phyloP scores from a whole-genome alignment of 2,888 invertebrate species.

The Phyllotreta striolata region DNA sequence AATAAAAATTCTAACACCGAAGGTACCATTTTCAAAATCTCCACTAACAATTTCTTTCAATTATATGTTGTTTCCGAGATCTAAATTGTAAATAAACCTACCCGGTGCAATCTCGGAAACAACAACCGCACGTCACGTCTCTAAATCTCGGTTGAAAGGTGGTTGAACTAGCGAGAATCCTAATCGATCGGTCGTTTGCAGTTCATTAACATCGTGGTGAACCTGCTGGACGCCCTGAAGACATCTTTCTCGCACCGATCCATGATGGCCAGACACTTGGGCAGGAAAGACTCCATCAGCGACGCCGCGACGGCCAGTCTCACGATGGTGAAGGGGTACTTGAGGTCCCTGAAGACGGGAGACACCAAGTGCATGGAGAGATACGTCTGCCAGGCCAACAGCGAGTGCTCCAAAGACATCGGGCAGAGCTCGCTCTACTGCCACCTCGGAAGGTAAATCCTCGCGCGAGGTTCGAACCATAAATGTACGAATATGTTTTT shows the following conservation, averaged over 20 bases:
- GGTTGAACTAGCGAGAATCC: background rate
- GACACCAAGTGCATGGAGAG: conserved; percentile 87
- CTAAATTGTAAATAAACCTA: no score
- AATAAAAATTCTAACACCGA: conserved; percentile 7
- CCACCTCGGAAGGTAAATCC: conserved; percentile 85
- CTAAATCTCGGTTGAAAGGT: background rate
- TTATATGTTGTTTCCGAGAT: no score
- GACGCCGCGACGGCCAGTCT: conserved; percentile 90
- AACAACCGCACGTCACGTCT: background rate
- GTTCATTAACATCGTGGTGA: conserved; percentile 93
- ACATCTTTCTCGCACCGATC: conserved; percentile 93
- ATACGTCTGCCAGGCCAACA: conserved; percentile 89
- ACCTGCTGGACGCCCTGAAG: conserved; percentile 89
- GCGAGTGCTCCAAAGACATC: conserved; percentile 83
- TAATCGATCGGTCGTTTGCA: conserved; percentile 60
- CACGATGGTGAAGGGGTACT: conserved; percentile 88
- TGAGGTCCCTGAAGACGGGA: conserved; percentile 77
- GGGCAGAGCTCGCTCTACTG: conserved; percentile 88
- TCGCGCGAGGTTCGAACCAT: background rate
- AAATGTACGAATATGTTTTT: conserved; percentile 30
- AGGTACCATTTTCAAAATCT: no score
- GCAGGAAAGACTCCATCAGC: conserved; percentile 87
- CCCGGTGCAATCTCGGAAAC: no score
- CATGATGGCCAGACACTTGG: conserved; percentile 82
- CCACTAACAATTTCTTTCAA: no score